Percentiles rank a stretch among this genome's conserved stretches.
These are phyloP conservation scores for Campoplex capitator DNA, from an alignment of 2,888 invertebrate genomes.

Conservation along the genomic window DNA sequence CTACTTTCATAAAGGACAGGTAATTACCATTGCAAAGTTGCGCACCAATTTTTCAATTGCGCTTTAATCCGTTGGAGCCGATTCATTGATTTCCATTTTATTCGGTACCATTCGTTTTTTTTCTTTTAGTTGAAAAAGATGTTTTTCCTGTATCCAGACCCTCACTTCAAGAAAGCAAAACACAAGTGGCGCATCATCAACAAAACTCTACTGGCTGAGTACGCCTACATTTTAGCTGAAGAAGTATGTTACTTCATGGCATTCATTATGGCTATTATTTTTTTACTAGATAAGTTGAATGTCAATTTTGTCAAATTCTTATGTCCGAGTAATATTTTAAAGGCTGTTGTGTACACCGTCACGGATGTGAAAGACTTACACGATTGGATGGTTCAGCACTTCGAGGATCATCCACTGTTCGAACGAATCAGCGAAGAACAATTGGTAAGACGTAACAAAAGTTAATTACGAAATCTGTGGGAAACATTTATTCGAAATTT, in stretches of 20 bases:
- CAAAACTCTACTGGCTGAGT: slow-evolving; percentile 96
- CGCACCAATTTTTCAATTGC: not conserved
- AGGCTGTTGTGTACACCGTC: slow-evolving; percentile 97
- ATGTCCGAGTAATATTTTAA: slow-evolving; percentile 71
- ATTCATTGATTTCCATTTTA: not conserved
- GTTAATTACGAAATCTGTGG: not conserved
- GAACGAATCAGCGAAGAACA: slow-evolving; percentile 90
- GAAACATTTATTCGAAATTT: not conserved
- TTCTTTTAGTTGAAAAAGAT: slow-evolving; percentile 93
- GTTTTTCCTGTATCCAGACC: slow-evolving; percentile 99
- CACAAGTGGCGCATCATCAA: slow-evolving; percentile 99
- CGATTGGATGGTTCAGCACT: slow-evolving; percentile 98
- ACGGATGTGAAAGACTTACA: slow-evolving; percentile 99
- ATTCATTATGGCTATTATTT: not conserved
- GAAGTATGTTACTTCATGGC: slow-evolving; percentile 87
- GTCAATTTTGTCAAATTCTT: not conserved
- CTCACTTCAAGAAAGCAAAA: slow-evolving; percentile 99
- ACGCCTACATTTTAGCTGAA: slow-evolving; percentile 96
- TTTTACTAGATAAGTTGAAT: not conserved
- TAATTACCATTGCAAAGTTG: slow-evolving; percentile 80
- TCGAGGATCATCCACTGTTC: slow-evolving; percentile 96
- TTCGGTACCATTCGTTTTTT: slow-evolving; percentile 23
- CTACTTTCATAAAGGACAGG: slow-evolving; percentile 97
- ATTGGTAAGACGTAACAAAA: slow-evolving; percentile 87
- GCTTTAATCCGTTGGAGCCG: not conserved